Evolutionary conservation across 2,797 vertebrate genomes (phyloP), one percentile per base, ranked within the genome.

Genomic region (Amazona finschi): DNA sequence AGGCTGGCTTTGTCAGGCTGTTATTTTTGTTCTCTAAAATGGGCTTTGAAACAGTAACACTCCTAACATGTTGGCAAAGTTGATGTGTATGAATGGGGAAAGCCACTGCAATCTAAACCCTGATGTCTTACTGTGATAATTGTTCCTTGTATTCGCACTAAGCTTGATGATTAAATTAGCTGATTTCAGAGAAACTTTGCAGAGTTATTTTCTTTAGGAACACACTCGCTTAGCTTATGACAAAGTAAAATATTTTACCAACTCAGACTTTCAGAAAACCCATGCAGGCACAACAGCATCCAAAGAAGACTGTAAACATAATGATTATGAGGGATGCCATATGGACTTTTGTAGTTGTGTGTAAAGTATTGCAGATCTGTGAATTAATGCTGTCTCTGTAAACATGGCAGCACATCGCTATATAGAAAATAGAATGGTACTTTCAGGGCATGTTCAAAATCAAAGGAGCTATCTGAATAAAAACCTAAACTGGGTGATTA

Each of bases 361-460:
- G 21, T 88, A 21, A 90, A 52, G n/a, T 58, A 71, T 52, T 91
- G 75, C 46, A 93, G 33, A 67, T 72, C 83, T 93, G 49, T 90
- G 73, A 92, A 64, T 90, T 81, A 58, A 46, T 36, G 28, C 53
- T 73, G 38, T 78, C 53, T 86, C 27, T 61, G 24, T 78, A 89
- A 81, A 50, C 60, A 67, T 0, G 0, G 15, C 58, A 85, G 41
- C 49, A 25, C 11, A 31, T 66, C 28, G 13, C 22, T 50, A 5
- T 39, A 31, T 25, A 72, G 72, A 46, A 85, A 67, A 64, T 41
- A 39, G 27, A 85, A 28, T 17, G 11, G 39, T 66, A 53, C 49
- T 82, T 85, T 66, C 15, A 72, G 30, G 8, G 15, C 41, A 43
- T 39, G 47, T 53, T 91, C 44, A 60, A 27, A 66, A 62, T 50